phyloP scores from a whole-genome alignment of 2,888 invertebrate genomes.

The Sycophila texana region DNA sequence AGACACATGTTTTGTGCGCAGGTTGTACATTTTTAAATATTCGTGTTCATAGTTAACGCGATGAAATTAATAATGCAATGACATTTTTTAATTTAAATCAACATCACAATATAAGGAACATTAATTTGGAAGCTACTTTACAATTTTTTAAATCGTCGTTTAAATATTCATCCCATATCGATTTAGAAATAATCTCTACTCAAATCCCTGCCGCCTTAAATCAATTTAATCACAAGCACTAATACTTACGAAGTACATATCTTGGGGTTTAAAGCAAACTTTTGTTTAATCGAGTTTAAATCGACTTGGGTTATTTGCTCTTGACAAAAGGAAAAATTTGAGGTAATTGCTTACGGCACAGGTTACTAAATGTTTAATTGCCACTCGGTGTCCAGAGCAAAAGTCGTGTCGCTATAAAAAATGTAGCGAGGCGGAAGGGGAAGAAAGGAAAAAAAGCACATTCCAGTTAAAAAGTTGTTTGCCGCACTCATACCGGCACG shows the following conservation, averaged over 20 bases:
- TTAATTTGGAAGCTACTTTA: too few relatives aligned
- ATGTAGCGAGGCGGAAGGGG: background rate
- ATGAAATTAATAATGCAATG: too few relatives aligned
- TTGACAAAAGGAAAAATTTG: background rate
- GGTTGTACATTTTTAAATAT: too few relatives aligned
- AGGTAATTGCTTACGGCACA: background rate
- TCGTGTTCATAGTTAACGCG: too few relatives aligned
- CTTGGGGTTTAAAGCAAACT: conserved; percentile 12
- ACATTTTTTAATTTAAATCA: too few relatives aligned
- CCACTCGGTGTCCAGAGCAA: background rate
- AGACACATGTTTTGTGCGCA: too few relatives aligned
- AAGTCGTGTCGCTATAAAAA: background rate
- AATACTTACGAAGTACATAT: background rate
- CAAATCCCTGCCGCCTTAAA: background rate
- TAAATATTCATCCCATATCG: too few relatives aligned
- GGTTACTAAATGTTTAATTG: background rate
- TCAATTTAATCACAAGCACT: background rate
- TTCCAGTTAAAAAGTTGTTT: background rate
- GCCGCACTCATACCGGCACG: background rate
- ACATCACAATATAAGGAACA: too few relatives aligned
- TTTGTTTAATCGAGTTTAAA: conserved; percentile 25
- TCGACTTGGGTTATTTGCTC: background rate
- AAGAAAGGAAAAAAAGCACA: background rate
- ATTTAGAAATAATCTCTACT: background rate
- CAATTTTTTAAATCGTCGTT: too few relatives aligned